Evolutionary conservation across 2,888 invertebrate genomes (phyloP).

Genomic region (Galeopsomyia nigrocyanea): DNA sequence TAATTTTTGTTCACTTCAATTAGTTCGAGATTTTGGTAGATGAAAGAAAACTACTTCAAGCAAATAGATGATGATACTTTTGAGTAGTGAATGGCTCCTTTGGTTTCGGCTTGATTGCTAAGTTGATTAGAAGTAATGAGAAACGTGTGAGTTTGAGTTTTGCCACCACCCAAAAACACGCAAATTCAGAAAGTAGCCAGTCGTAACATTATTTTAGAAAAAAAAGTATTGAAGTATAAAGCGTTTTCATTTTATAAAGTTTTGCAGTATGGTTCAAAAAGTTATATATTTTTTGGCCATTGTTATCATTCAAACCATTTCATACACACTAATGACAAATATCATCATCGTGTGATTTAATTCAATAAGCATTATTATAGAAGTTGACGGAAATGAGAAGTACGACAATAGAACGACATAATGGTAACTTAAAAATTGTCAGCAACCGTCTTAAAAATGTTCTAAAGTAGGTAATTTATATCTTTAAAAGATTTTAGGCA

Average conservation of each 20-base stretch:
- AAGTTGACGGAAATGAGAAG: conserved; percentile 25
- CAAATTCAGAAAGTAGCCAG: background rate
- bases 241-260: conserved; percentile 15
- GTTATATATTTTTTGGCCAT: no score
- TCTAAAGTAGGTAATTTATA: conserved; percentile 44
- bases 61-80: conserved; percentile 17
- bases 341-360: conserved; percentile 34
- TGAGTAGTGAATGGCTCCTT: conserved; percentile 48
- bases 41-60: background rate
- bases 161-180: conserved; percentile 11
- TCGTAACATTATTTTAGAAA: no score
- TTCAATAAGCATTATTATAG: conserved; percentile 29
- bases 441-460: conserved; percentile 31
- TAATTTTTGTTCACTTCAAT: background rate
- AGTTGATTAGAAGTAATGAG: conserved; percentile 27
- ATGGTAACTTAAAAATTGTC: conserved; percentile 33
- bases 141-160: conserved; percentile 42
- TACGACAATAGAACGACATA: conserved; percentile 17
- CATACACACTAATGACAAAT: conserved; percentile 32
- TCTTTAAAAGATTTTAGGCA: conserved; percentile 20
- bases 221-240: background rate
- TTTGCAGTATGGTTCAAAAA: conserved; percentile 8
- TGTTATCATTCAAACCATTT: background rate
- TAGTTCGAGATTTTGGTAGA: background rate
- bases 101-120: conserved; percentile 39